Evolutionary conservation across 2,113 vertebrate species (phyloP), one percentile per base, ranked within the genome.

Genomic region (Apus apus): DNA sequence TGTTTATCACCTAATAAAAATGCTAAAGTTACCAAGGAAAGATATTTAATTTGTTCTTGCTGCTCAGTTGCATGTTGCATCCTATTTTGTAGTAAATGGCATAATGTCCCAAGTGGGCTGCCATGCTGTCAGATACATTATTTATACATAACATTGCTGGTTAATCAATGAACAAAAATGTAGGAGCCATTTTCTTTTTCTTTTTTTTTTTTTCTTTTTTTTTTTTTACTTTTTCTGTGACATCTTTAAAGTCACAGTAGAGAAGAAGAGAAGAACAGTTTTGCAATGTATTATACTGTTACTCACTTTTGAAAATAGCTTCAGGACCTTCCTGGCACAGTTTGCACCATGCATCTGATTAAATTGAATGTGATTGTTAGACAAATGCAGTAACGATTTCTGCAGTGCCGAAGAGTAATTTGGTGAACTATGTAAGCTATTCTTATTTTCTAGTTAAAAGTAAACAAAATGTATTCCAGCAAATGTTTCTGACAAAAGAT

Each of bases 101-200:
- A 98, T 97, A 96, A 91, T 96, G 95, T 98, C 98, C 98, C 98
- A 97, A 98, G 98, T 98, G 98, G 90, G 97, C 96, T 97, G 96
- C 98, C 97, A 98, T 98, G 98, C 97, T 98, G 98, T 98, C 98
- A 98, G 96, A 97, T 98, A 96, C 98, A 98, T 98, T 98, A 98
- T 98, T 98, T 98, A 98, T 98, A 98, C 97, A 98, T 98, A 98
- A 97, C 98, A 98, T 98, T 98, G 98, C 98, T 98, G 97, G 96
- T 97, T 98, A 98, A 98, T 98, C 98, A 98, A 98, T 98, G 98
- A 97, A 98, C 97, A 97, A 96, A 98, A 98, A 97, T 50, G 70
- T 94, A 97, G 68, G 87, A 96, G 93, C 45, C 91, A 95, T 97
- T 97, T 95, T n/a, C n/a, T n/a, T n/a, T n/a, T n/a, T n/a, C n/a